phyloP scores from a whole-genome alignment of 2,113 vertebrate species.

The Numida meleagris region DNA sequence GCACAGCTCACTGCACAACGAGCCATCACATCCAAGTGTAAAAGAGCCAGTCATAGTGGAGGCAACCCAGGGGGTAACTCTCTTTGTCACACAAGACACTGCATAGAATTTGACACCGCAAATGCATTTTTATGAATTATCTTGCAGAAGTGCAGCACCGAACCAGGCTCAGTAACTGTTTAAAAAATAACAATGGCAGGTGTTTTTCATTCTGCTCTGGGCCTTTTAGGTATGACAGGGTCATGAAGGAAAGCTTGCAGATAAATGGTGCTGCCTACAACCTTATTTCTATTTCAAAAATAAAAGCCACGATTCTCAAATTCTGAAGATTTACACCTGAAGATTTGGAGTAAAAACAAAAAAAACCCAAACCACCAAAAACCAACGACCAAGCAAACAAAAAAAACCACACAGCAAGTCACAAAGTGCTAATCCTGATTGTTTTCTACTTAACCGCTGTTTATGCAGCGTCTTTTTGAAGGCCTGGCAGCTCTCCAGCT shows the following conservation, averaged over 20 bases:
- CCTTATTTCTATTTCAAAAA: not conserved
- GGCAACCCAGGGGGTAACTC: not conserved
- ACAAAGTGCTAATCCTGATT: constrained; percentile 17
- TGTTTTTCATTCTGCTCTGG: not conserved
- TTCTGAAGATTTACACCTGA: not conserved
- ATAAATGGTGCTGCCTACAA: not conserved
- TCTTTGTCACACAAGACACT: not conserved
- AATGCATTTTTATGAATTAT: not conserved
- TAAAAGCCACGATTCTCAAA: not conserved
- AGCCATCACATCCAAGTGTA: not conserved
- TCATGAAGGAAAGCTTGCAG: not conserved
- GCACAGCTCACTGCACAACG: not conserved
- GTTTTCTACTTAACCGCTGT: constrained; percentile 53
- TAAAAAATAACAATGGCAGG: not conserved
- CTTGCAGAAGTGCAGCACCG: not conserved
- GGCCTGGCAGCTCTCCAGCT: constrained; percentile 13
- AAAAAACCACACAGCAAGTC: not conserved
- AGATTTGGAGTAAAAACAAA: not conserved
- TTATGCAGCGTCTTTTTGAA: constrained; percentile 23
- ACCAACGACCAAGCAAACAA: not conserved
- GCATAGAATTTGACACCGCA: not conserved
- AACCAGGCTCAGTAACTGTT: not conserved
- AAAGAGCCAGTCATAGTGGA: not conserved
- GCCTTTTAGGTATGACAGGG: not conserved
- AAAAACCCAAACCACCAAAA: no score